Evolutionary conservation across 2,797 vertebrate genomes (phyloP), one percentile per base, ranked within the genome.

Genomic region (Acrocephalus scirpaceus): DNA sequence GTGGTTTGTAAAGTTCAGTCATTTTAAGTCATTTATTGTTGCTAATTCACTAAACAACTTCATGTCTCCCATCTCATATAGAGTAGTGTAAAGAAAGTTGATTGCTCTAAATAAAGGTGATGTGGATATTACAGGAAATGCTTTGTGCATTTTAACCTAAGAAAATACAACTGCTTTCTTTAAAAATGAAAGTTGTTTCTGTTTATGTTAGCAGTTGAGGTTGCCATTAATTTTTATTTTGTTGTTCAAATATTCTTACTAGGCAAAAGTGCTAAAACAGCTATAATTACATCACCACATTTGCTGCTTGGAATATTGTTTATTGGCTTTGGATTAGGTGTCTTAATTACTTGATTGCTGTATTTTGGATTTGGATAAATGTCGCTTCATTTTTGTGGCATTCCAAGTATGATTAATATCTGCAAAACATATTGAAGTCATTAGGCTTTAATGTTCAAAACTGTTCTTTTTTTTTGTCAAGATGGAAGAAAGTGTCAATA

Each of bases 331-430:
- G 78, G 62, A 71, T 95, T 79, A 95, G 81, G 26, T 86, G 27
- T 92, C 83, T 96, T 96, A 96, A 97, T 97, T 96, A 92, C 78
- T 93, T 70, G 75, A 93, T 93, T 86, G 60, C 69, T 88, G n/a
- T 56, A 25, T 78, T 96, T 77, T 50, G 47, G 62, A n/a, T 75
- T 75, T 25, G 76, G 32, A 26, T 76, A 81, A 90, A 87, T 56
- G 47, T 86, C 51, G 81, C 72, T 95, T 90, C 53, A 25, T 57
- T 92, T 92, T 71, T 71, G 69, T 71, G 62, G 64, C 32, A 36
- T 91, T 53, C 58, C 78, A 94, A 93, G 66, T 86, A 18, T 70
- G 42, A 88, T 79, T 87, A 77, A 91, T 91, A 74, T 69, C 77
- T 83, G 65, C 78, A 83, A 26, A 88, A 90, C 90, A 86, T 78